Base-by-base conservation (phyloP, 2,888 invertebrate genomes). In the Baccha elongata region DNA sequence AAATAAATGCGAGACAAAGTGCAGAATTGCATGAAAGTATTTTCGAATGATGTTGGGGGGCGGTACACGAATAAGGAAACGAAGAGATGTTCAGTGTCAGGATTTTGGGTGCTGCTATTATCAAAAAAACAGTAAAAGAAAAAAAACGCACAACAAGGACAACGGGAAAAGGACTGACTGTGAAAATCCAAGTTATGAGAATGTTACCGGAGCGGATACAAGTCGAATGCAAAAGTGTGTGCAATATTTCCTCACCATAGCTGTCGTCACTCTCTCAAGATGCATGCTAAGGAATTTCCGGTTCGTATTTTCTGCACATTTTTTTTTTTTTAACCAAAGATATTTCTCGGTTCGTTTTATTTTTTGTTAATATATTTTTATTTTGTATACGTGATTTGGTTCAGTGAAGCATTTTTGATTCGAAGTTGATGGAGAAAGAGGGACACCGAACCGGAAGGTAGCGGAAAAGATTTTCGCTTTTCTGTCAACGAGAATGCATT, bases 361-460 rank as follows among this genome's bases (percentile, higher is more conserved):
- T 37, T 17, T 26, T 44, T 44, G 29, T 50, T 21, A 11, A 1
- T 29, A 10, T 53, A n/a, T 32, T 32, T 15, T 52, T 44, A 55
- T 67, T 76, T 78, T 65, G 67, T 6, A 11, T 52, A 32, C 29
- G 78, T 83, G 83, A 83, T 83, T 78, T 83, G 83, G 78, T 73
- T 78, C 83, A 83, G 78, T 83, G 78, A 83, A 78, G 78, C 83
- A 68, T 73, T 83, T 83, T 73, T 78, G 83, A 83, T 83, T 83
- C 58, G 46, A 48, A 78, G 55, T 73, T 68, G 68, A 78, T 64
- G 53, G 32, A 26, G 44, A 35, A 13, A 23, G 29, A n/a, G 58
- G 46, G 23, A n/a, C 8, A 19, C 5, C 37, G 32, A 32, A 50
- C 44, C 68, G 79, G 68, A 79, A 68, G 37, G 55, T 17, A 81